Conservation (phyloP, 2,113 vertebrate genomes). For the Heteronetta atricapilla region DNA sequence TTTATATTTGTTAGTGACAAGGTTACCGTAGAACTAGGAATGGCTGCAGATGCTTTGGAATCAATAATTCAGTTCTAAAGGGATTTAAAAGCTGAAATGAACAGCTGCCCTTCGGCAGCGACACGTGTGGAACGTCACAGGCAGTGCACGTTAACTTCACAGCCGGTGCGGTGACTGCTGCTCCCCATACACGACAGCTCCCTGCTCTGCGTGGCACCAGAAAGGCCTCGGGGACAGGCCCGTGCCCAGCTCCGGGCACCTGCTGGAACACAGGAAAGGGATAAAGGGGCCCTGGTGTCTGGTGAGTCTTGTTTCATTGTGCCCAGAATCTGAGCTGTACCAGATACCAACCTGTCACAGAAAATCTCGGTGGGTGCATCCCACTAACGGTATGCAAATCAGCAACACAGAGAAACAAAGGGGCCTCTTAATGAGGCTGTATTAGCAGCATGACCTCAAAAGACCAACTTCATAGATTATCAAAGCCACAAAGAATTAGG, state of each 20-base stretch:
- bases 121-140: background rate
- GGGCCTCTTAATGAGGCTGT: background rate
- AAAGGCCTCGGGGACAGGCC: background rate
- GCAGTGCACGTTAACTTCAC: background rate
- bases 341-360: background rate
- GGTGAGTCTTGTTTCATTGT: too few relatives aligned
- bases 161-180: background rate
- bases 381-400: background rate
- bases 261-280: background rate
- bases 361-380: background rate
- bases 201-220: background rate
- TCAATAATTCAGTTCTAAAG: background rate
- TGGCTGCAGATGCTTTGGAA: background rate
- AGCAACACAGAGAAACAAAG: background rate
- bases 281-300: background rate
- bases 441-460: rapidly evolving
- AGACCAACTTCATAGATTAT: background rate
- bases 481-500: background rate
- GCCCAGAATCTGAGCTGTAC: background rate
- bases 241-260: background rate
- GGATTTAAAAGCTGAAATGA: background rate
- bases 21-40: background rate
- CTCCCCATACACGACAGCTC: background rate
- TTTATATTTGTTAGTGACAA: background rate
- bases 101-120: background rate